Evolutionary conservation across 2,797 vertebrate species (phyloP), one percentile per base, ranked within the genome.

Genomic region (Leptatherina wallacei): DNA sequence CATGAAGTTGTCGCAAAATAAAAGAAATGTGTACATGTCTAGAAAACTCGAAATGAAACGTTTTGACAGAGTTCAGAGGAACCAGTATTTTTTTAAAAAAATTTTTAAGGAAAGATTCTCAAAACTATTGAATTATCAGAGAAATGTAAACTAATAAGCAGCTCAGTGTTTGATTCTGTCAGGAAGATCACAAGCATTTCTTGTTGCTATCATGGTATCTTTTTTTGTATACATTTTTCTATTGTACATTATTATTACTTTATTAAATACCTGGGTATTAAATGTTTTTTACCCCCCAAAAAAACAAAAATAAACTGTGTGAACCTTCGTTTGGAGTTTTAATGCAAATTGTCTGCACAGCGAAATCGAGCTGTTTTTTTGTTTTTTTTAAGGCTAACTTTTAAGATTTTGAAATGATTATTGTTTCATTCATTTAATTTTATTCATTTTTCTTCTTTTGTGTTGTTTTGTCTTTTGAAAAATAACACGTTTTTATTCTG

Each of bases 181-280:
- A 3, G n/a, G n/a, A 16, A 7, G 27, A 16, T 42, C 63, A 38
- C 10, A 55, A 36, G 7, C 24, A 42, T 30, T 42, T 63, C 4
- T 70, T 59, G 40, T 75, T 72, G 18, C 22, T 40, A 49, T 70
- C 12, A 38, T 52, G 8, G 27, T 55, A 30, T 55, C 10, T 62
- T 79, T 75, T 70, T 62, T 80, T 85, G 30, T 75, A 74, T 58
- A 73, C 33, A 65, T 52, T 68, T 89, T 86, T 65, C 71, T 88
- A 83, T 42, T 86, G 65, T 81, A 80, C 58, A 77, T 83, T 77
- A 54, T 65, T 64, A 62, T 74, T 69, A 56, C 32, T 33, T 73
- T 11, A 83, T 75, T 75, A 89, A 87, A 83, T 74, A 62, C 0
- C 0, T 2, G 22, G 11, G 33, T 18, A 40, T 24, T 16, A 24